These are phyloP conservation scores for Lapara coniferarum DNA, from an alignment of 2,888 invertebrate species.

Conservation along the genomic window DNA sequence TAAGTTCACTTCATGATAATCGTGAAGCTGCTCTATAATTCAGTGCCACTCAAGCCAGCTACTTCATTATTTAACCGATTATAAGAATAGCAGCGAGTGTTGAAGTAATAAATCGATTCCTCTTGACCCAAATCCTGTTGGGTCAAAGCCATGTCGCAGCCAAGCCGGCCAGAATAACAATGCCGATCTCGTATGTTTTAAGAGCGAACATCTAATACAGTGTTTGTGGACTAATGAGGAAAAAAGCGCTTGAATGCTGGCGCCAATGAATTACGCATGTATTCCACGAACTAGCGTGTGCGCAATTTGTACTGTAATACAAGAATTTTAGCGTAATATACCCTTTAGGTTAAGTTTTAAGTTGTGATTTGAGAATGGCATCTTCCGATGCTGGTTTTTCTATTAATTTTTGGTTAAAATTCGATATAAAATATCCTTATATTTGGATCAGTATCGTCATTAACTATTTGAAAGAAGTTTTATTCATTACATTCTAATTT, in stretches of 20 bases:
- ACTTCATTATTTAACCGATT: conserved; percentile 38
- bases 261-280: not conserved
- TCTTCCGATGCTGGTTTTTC: not conserved
- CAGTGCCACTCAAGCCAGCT: conserved; percentile 25
- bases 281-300: not conserved
- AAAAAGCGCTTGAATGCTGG: not conserved
- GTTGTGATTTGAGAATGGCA: not conserved
- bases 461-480: too few species aligned
- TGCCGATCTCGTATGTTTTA: conserved; percentile 22
- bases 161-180: conserved; percentile 53
- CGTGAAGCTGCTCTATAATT: not conserved
- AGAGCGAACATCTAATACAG: conserved; percentile 12
- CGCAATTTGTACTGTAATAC: not conserved
- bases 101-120: conserved; percentile 68
- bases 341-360: not conserved
- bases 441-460: too few species aligned
- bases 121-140: conserved; percentile 71
- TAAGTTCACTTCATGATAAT: not conserved
- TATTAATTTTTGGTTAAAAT: not conserved
- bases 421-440: not conserved
- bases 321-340: not conserved
- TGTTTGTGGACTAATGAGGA: conserved; percentile 5
- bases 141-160: conserved; percentile 74
- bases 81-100: conserved; percentile 27
- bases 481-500: not conserved